Base-by-base conservation (phyloP, 2,888 invertebrate species). In the Thereva nobilitata region DNA sequence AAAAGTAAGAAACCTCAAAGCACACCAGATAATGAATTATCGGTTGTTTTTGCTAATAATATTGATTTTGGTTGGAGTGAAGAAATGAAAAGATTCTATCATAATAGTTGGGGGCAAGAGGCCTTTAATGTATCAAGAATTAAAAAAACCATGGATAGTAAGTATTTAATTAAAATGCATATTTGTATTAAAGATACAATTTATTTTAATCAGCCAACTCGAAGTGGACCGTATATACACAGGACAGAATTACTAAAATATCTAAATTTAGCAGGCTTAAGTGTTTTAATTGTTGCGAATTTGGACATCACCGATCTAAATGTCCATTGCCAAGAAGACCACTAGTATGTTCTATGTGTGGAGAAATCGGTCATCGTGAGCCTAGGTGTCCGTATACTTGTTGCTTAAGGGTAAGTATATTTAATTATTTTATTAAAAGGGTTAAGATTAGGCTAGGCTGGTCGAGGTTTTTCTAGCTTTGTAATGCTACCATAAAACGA, bases 321-420 rank as follows among this genome's bases (percentile, higher is more conserved):
- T 91, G 91, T 74, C 79, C 81, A 44, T 84, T 83, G 71, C 84
- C 85, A 2, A 82, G 81, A 2, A 84, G 85, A 73, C 82, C 84
- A 2, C 77, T 81, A 0, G 80, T 83, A 23, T 91, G 91, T 76
- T 83, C 82, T 73, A 86, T 90, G 83, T 91, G 91, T 73, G 91
- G 90, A n/a, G 76, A 75, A 5, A 74, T 75, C 0, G 89, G 89
- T 0, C 91, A 91, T 76, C 78, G 76, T 23, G 89, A 88, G 72
- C 83, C 86, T 0, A 82, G 87, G 45, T 91, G 91, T 76, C 89
- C 89, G 0, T 83, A 85, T 67, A 87, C 86, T 73, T 84, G 89
- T 72, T 91, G 91, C 73, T 83, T 89, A 67, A 87, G 88, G 75
- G 90, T 91, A 82, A 81, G 84, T 75, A 35, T 34, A 23, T 23